phyloP scores from a whole-genome alignment of 2,113 vertebrate species.

The Alectura lathami region DNA sequence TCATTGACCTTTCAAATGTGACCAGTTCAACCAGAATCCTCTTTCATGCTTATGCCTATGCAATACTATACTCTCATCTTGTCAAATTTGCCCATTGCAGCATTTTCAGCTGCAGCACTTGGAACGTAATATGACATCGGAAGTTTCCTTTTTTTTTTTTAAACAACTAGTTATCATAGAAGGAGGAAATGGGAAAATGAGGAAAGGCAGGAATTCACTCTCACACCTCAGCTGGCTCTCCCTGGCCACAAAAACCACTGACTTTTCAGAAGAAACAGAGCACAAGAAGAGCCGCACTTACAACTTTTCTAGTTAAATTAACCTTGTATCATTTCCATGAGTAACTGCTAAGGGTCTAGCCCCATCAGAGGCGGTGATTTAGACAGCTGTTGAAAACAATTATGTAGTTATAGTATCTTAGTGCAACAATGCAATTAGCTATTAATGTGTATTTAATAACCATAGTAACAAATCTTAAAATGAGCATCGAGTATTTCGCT shows the following conservation, averaged over 20 bases:
- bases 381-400: background rate
- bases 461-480: background rate
- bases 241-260: background rate
- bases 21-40: background rate
- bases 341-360: background rate
- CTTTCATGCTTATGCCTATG: background rate
- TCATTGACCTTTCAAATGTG: constrained; percentile 20
- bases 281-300: background rate
- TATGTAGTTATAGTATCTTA: background rate
- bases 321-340: background rate
- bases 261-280: background rate
- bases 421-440: background rate
- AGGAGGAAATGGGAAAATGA: background rate
- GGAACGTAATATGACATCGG: background rate
- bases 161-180: background rate
- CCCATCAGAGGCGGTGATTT: background rate
- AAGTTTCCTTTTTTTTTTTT: background rate
- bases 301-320: background rate
- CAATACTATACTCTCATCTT: background rate
- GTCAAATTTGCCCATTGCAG: background rate
- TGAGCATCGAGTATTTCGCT: background rate
- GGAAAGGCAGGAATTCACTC: background rate
- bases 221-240: background rate
- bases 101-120: background rate
- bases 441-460: background rate